phyloP scores from a whole-genome alignment of 2,797 vertebrate species.

The Hippoglossus hippoglossus region DNA sequence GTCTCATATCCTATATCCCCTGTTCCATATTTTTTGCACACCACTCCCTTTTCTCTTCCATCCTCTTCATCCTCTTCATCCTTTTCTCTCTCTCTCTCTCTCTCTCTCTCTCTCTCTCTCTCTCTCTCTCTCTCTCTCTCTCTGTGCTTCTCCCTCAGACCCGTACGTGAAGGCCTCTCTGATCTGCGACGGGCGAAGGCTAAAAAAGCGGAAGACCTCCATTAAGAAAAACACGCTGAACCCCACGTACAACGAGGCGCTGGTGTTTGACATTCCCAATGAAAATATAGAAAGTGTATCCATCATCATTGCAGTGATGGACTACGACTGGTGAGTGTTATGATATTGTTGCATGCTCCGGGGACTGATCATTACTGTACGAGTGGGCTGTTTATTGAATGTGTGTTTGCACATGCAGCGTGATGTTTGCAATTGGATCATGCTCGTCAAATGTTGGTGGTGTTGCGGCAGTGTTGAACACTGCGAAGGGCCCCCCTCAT shows the following conservation, averaged over 20 bases:
- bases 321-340: conserved; percentile 93
- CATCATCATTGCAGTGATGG: conserved; percentile 93
- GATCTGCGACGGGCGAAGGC: conserved; percentile 91
- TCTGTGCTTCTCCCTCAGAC: conserved; percentile 77
- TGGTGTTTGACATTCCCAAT: conserved; percentile 95
- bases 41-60: not conserved
- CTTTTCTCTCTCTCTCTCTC: not conserved
- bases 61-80: not conserved
- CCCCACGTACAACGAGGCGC: conserved; percentile 95
- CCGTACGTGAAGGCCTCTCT: conserved; percentile 96
- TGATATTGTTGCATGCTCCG: not conserved
- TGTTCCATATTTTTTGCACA: too few relatives aligned
- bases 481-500: conserved; percentile 30
- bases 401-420: conserved; percentile 19
- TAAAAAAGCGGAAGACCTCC: conserved; percentile 96
- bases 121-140: not conserved
- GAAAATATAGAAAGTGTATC: conserved; percentile 94
- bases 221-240: conserved; percentile 98
- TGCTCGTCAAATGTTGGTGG: conserved; percentile 28
- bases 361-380: conserved; percentile 26
- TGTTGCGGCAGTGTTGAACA: conserved; percentile 65
- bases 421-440: conserved; percentile 39
- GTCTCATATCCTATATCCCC: too few relatives aligned
- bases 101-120: not conserved
- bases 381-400: conserved; percentile 31